phyloP scores from a whole-genome alignment of 1,140 invertebrate genomes.

The Hesperophylax magnus region DNA sequence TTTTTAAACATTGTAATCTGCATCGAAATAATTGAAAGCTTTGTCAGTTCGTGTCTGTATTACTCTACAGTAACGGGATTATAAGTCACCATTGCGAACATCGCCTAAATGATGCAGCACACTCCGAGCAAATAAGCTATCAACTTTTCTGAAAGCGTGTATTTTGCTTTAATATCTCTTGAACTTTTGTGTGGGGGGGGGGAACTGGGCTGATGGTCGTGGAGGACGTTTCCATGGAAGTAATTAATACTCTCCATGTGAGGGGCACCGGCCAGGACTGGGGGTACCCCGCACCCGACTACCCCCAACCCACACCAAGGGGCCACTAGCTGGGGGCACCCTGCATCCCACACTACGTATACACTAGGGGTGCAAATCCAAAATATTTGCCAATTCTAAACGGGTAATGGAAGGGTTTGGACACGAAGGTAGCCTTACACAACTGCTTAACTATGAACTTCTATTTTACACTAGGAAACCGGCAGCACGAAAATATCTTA shows the following conservation, averaged over 20 bases:
- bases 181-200: constrained; percentile 30
- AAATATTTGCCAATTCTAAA: constrained; percentile 56
- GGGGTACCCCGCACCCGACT: background rate
- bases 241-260: constrained; percentile 52
- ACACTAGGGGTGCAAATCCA: constrained; percentile 43
- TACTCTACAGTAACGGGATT: too few relatives aligned
- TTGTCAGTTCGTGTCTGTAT: too few relatives aligned
- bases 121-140: constrained; percentile 20
- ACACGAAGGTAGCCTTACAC: constrained; percentile 1
- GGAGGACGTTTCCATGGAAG: constrained; percentile 39
- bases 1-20: too few relatives aligned
- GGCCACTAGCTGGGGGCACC: background rate
- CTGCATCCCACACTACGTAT: too few relatives aligned
- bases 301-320: background rate
- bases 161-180: constrained; percentile 38
- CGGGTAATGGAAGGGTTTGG: constrained; percentile 50
- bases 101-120: too few relatives aligned
- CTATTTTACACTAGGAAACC: too few relatives aligned
- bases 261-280: background rate
- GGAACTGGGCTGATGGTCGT: constrained; percentile 32
- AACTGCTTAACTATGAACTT: too few relatives aligned
- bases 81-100: too few relatives aligned
- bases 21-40: too few relatives aligned
- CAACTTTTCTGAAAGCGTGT: constrained; percentile 6
- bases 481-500: too few relatives aligned